Evolutionary conservation across 2,113 vertebrate genomes (phyloP).

Genomic region (Scomber colias): DNA sequence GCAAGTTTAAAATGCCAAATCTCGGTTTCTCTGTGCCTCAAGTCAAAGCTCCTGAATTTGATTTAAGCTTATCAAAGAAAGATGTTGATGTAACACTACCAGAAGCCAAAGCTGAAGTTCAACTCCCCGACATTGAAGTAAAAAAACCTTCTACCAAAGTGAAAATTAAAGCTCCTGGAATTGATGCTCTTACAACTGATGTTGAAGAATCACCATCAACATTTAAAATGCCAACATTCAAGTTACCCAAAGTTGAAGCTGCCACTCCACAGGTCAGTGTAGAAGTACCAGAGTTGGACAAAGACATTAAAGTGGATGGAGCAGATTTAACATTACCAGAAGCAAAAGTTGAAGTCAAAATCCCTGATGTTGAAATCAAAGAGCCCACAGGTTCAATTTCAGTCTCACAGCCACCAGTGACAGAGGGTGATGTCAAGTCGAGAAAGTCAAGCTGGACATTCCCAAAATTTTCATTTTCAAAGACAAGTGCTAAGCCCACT

Average conservation of each 20-base stretch:
- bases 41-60: constrained; percentile 31
- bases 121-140: constrained; percentile 35
- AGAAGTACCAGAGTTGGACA: constrained; percentile 18
- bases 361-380: constrained; percentile 20
- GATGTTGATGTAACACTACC: constrained; percentile 15
- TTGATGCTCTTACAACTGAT: not conserved
- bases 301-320: not conserved
- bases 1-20: constrained; percentile 55
- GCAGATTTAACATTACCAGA: constrained; percentile 12
- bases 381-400: not conserved
- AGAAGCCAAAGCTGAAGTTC: constrained; percentile 6
- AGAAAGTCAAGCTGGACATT: constrained; percentile 55
- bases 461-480: constrained; percentile 53
- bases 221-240: constrained; percentile 69
- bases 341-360: constrained; percentile 10
- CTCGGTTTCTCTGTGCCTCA: constrained; percentile 44
- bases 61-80: constrained; percentile 34
- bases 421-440: constrained; percentile 3
- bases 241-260: constrained; percentile 62
- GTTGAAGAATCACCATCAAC: constrained; percentile 57
- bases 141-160: constrained; percentile 22
- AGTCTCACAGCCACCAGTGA: not conserved
- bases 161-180: constrained; percentile 21
- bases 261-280: not conserved
- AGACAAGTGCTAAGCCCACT: constrained; percentile 16